Conservation (phyloP, 2,113 vertebrate species). For the Argyrosomus japonicus region DNA sequence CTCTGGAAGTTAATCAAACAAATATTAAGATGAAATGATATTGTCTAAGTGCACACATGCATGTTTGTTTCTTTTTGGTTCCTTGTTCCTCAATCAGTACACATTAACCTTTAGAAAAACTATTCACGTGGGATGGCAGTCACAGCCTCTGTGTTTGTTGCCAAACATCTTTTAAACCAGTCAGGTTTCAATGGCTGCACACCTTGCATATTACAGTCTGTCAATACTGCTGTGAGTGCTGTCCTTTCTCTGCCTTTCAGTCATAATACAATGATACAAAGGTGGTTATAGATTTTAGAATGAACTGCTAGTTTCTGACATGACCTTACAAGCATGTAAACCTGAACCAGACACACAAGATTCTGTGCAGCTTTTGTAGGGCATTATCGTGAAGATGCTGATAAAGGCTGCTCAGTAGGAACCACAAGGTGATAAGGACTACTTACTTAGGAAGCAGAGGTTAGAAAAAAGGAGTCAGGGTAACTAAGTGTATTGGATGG, state of each 20-base stretch:
- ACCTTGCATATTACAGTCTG: background rate
- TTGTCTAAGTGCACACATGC: background rate
- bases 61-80: background rate
- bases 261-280: background rate
- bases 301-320: background rate
- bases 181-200: constrained; percentile 15
- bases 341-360: background rate
- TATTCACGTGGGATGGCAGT: background rate
- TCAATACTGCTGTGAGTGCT: background rate
- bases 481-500: background rate
- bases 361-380: background rate
- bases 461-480: background rate
- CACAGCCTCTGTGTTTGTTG: constrained; percentile 43
- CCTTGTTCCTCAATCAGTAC: constrained; percentile 5
- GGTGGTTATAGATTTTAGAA: background rate
- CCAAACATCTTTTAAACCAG: constrained; percentile 56
- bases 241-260: background rate
- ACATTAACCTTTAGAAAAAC: constrained; percentile 36
- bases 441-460: background rate
- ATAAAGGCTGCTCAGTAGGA: background rate
- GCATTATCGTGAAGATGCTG: no score
- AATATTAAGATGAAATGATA: background rate
- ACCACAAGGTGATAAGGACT: background rate
- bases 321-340: background rate
- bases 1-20: background rate